These are phyloP conservation scores for Diprion similis DNA, from an alignment of 1,140 invertebrate species.

Conservation along the genomic window DNA sequence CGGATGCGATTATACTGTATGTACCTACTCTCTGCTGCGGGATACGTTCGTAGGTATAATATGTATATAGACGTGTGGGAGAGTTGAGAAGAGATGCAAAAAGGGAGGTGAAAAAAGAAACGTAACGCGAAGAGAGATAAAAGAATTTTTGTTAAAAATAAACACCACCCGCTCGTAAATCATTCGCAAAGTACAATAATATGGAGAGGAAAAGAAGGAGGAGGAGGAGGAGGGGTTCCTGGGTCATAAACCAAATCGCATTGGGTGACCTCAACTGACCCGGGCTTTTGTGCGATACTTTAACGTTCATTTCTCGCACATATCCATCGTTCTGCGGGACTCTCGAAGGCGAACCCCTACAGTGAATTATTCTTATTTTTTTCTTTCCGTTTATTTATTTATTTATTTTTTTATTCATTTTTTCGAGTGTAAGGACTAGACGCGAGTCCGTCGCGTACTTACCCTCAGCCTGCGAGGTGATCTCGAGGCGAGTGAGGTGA, in stretches of 20 bases:
- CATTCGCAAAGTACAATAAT: conserved; percentile 41
- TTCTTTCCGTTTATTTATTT: too few relatives aligned
- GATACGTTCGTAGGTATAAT: too few relatives aligned
- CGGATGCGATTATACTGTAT: too few relatives aligned
- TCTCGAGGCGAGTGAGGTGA: conserved; percentile 32
- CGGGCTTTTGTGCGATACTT: conserved; percentile 12
- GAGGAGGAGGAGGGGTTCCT: conserved; percentile 24
- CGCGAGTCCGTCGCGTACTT: too few relatives aligned
- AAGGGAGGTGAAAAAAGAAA: neutral
- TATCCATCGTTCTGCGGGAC: too few relatives aligned
- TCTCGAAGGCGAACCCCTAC: too few relatives aligned
- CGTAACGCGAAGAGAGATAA: neutral
- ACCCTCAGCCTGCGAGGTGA: too few relatives aligned
- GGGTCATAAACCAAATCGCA: conserved; percentile 44
- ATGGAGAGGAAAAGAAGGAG: neutral
- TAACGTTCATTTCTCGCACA: conserved; percentile 10
- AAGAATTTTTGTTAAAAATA: neutral
- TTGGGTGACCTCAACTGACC: conserved; percentile 39
- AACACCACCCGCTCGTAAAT: conserved; percentile 32
- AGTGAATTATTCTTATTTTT: too few relatives aligned
- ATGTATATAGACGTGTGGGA: too few relatives aligned
- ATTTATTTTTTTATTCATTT: too few relatives aligned
- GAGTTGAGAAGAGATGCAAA: neutral
- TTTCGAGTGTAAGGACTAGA: too few relatives aligned
- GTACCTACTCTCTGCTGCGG: too few relatives aligned